A percentile compares a stretch with the other conserved stretches of the same genome.
Evolutionary conservation across 2,888 invertebrate species (phyloP).

Genomic region (Apodemia zela): DNA sequence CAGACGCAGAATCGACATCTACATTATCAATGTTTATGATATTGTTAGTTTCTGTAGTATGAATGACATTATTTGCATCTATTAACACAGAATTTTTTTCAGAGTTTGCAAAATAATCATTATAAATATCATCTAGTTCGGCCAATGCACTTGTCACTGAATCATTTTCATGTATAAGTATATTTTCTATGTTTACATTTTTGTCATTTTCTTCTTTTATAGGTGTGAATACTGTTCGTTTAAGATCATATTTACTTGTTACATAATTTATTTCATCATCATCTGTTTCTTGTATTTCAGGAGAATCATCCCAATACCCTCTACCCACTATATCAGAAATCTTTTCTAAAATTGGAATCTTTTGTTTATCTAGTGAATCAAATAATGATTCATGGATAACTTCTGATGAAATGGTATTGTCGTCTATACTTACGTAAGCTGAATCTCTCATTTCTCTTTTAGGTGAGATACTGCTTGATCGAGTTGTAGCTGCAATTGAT

Average conservation of each 20-base stretch:
- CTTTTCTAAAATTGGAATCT: conserved; percentile 42
- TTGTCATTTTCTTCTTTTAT: conserved; percentile 70
- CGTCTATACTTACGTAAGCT: conserved; percentile 78
- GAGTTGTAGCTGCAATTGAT: conserved; percentile 9
- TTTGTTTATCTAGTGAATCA: conserved; percentile 42
- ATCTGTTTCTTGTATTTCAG: conserved; percentile 45
- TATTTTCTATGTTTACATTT: conserved; percentile 51
- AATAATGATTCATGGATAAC: conserved; percentile 44
- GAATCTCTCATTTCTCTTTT: conserved; percentile 75
- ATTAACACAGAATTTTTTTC: conserved; percentile 40
- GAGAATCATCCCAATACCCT: conserved; percentile 66
- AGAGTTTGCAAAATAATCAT: conserved; percentile 57
- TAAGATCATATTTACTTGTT: conserved; percentile 51
- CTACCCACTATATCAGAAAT: conserved; percentile 64
- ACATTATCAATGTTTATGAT: conserved; percentile 42
- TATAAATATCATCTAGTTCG: conserved; percentile 64
- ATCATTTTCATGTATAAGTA: conserved; percentile 49
- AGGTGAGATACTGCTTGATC: conserved; percentile 41
- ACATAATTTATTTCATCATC: conserved; percentile 44
- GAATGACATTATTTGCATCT: conserved; percentile 39
- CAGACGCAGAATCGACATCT: conserved; percentile 76
- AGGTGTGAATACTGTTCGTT: conserved; percentile 59
- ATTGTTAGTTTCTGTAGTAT: conserved; percentile 38
- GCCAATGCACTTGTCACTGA: conserved; percentile 68
- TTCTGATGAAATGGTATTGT: conserved; percentile 66